Percentiles rank a stretch among this genome's conserved stretches.
These are phyloP conservation scores for Daubentonia madagascariensis DNA, from an alignment of 2,113 vertebrate species.

Conservation along the genomic window DNA sequence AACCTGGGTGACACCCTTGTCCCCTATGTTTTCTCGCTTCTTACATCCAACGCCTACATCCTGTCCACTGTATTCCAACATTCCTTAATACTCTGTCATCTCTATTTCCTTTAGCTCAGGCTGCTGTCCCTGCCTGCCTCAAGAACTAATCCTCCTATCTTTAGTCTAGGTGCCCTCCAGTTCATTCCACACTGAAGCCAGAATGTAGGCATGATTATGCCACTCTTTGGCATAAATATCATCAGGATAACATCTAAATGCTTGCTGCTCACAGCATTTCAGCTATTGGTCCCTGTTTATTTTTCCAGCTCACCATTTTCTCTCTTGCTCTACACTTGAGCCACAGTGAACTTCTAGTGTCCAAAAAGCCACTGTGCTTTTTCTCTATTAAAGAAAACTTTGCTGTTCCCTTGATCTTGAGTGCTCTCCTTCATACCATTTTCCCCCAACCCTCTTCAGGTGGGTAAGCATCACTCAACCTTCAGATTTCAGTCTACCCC, in stretches of 20 bases:
- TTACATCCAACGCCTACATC: neutral
- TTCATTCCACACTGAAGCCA: neutral
- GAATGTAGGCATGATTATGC: neutral
- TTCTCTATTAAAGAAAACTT: neutral
- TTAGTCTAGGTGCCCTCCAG: neutral
- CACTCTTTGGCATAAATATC: neutral
- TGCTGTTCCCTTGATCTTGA: neutral
- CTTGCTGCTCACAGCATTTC: neutral
- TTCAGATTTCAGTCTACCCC: neutral
- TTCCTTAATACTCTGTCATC: too few species aligned
- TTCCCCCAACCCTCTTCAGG: neutral
- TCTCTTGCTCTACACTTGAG: neutral
- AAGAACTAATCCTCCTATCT: neutral
- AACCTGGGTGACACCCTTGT: neutral
- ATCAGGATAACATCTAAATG: neutral
- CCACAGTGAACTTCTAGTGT: neutral
- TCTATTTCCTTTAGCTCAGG: neutral
- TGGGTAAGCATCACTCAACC: neutral
- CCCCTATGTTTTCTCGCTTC: neutral
- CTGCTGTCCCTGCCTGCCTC: neutral
- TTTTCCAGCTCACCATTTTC: neutral
- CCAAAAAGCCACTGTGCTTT: neutral
- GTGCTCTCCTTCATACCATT: neutral
- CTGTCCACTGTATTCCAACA: neutral
- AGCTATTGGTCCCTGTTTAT: neutral